phyloP scores from a whole-genome alignment of 2,797 vertebrate species.

The Eospalax fontanierii region DNA sequence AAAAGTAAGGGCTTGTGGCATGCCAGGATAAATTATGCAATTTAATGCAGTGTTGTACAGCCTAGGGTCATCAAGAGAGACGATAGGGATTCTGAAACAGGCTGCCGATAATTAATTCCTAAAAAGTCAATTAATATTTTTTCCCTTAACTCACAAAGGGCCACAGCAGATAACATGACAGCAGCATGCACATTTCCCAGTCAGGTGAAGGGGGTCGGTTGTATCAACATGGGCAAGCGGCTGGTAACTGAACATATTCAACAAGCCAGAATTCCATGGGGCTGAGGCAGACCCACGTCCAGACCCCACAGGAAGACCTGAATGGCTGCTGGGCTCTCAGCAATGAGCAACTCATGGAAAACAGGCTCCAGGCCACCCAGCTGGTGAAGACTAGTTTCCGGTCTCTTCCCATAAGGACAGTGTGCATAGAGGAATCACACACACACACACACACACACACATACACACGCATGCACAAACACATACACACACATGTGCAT shows the following conservation, averaged over 20 bases:
- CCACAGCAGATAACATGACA: background rate
- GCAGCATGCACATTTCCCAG: background rate
- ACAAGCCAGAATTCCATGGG: fast-evolving
- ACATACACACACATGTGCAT: background rate
- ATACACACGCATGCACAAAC: background rate
- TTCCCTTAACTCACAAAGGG: slow-evolving; percentile 11
- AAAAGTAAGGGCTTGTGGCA: background rate
- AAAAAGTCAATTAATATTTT: slow-evolving; percentile 68
- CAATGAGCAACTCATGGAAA: background rate
- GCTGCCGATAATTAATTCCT: slow-evolving; percentile 65
- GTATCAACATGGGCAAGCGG: fast-evolving
- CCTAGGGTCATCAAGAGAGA: slow-evolving; percentile 39
- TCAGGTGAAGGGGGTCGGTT: background rate
- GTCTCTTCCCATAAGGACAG: background rate
- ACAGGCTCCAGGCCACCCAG: fast-evolving
- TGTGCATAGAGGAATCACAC: too few species aligned
- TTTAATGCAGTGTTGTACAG: slow-evolving; percentile 1
- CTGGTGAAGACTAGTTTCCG: too few species aligned
- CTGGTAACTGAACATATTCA: background rate
- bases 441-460: background rate
- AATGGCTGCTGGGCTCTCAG: fast-evolving
- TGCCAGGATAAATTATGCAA: background rate
- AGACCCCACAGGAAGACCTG: background rate
- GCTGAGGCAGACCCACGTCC: fast-evolving
- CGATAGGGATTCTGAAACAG: background rate